Percentiles rank a stretch among this genome's conserved stretches.
Conservation (phyloP, 1,140 invertebrate species). For the Drosophila melanogaster region Release_6_plus_ISO1_MT NT_037436.4:7098001-7098500, state of each 20-base stretch:
- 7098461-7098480: conserved; percentile 77
- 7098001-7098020: conserved; percentile 42
- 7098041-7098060: conserved; percentile 11
- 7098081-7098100: conserved; percentile 45
- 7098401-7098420: conserved; percentile 79
- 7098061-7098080: conserved; percentile 17
- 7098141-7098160: conserved; percentile 82
- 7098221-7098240: conserved; percentile 71
- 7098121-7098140: conserved; percentile 82
- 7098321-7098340: conserved; percentile 34
- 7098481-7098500: conserved; percentile 65
- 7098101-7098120: conserved; percentile 50
- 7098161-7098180: conserved; percentile 61
- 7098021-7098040: conserved; percentile 32
- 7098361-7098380: conserved; percentile 52
- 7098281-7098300: background rate
- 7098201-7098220: conserved; percentile 55
- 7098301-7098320: conserved; percentile 17
- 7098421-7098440: conserved; percentile 76
- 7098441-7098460: conserved; percentile 67
- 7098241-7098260: conserved; percentile 68
- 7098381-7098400: conserved; percentile 75
- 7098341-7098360: conserved; percentile 54
- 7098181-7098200: conserved; percentile 78
- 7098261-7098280: conserved; percentile 58